phyloP scores from a whole-genome alignment of 2,797 vertebrate species.

The Leptodactylus fallax region DNA sequence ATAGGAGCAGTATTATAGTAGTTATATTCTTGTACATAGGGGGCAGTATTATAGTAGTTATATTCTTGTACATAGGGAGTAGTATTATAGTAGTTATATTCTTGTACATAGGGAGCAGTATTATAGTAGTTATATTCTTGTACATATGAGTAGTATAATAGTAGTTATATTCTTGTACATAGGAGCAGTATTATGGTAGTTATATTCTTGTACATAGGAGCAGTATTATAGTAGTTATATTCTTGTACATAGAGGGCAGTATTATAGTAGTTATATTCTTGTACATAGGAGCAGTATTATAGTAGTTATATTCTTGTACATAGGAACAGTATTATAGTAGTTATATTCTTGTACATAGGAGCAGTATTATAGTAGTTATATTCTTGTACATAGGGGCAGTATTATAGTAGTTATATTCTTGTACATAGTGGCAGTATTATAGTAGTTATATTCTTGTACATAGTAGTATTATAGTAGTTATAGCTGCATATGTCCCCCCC shows the following conservation, averaged over 20 bases:
- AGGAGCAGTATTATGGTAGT: background rate
- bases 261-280: constrained; percentile 30
- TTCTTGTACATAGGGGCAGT: too few species aligned
- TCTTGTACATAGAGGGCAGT: too few species aligned
- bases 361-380: constrained; percentile 18
- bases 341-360: constrained; percentile 9
- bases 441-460: too few species aligned
- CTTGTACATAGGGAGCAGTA: background rate
- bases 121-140: constrained; percentile 5
- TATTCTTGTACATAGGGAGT: background rate
- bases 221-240: constrained; percentile 19
- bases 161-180: constrained; percentile 3
- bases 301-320: constrained; percentile 9
- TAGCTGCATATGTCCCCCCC: too few species aligned
- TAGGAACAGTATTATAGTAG: constrained; percentile 8
- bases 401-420: too few species aligned
- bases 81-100: constrained; percentile 2
- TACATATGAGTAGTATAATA: background rate
- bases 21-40: too few species aligned
- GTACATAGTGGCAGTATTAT: too few species aligned
- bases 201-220: background rate
- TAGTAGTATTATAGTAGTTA: too few species aligned
- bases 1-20: constrained; percentile 5
- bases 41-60: constrained; percentile 5
- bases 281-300: constrained; percentile 9